Evolutionary conservation across 2,888 invertebrate species (phyloP), one percentile per base, ranked within the genome.

Genomic region (Neuroscelio doddi): DNA sequence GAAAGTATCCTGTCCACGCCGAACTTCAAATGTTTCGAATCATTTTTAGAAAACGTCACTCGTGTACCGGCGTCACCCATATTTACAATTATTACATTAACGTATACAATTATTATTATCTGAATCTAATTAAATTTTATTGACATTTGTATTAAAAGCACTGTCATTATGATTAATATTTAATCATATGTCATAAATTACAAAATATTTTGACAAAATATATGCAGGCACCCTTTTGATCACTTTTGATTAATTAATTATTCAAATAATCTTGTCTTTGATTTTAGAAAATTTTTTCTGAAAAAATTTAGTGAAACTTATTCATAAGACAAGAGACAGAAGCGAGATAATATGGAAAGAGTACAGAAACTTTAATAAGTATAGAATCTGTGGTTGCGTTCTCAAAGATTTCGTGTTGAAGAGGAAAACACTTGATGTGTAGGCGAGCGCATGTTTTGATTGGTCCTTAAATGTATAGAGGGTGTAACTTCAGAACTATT

Each of bases 401-500:
- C 63, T 63, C 46, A 32, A 62, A 52, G 62, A 66, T 62, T 58
- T 50, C 45, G 38, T 41, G 47, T 12, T 41, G 32, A 17, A 51
- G 57, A 53, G 59, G 61, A 58, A 64, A 56, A 62, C 62, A 61
- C 39, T 57, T 51, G 30, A 41, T 41, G 36, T 55, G 41, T 46
- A 62, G 47, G 45, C 50, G 46, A 66, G 45, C 53, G 39, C 38
- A 39, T 10, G 39, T 42, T 41, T 68, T 58, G 75, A 82, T 82
- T 80, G 81, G 80, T 62, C 61, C 57, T 49, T 53, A 42, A 56
- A 46, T 44, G 59, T 45, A 56, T 26, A 53, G 74, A 72, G 74
- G 82, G 82, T 81, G 80, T 77, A 74, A 70, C 77, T 57, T 44
- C 9, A 9, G 47, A 52, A 72, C 74, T 71, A 76, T 75, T 75